These are phyloP conservation scores for Drosophila setifemur DNA, from an alignment of 1,140 invertebrate genomes.

Conservation along the genomic window DNA sequence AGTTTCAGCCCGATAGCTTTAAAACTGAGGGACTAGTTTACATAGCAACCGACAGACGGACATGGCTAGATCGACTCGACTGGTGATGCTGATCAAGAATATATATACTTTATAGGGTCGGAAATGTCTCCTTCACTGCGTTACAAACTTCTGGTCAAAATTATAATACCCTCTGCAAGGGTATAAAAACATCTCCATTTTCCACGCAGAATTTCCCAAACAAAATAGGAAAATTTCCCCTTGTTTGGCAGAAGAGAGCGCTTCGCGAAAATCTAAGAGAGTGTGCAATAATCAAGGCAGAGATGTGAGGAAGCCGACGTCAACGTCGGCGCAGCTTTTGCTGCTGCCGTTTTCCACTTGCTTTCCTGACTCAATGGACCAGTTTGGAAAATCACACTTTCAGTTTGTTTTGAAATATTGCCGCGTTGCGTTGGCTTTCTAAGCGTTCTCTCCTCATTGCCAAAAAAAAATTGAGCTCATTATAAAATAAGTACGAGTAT, in stretches of 20 bases:
- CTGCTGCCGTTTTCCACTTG: slow-evolving; percentile 60
- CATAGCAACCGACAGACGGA: no score
- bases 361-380: slow-evolving; percentile 68
- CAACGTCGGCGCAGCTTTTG: slow-evolving; percentile 14
- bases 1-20: no score
- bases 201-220: slow-evolving; percentile 62
- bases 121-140: no score
- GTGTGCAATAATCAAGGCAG: slow-evolving; percentile 11
- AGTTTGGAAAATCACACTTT: slow-evolving; percentile 76
- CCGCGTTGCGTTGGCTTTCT: slow-evolving; percentile 56
- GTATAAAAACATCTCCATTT: no score
- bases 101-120: no score
- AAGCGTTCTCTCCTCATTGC: not conserved
- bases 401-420: slow-evolving; percentile 80
- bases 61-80: no score
- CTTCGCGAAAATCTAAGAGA: not conserved
- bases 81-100: no score
- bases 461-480: not conserved
- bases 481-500: not conserved
- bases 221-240: slow-evolving; percentile 66
- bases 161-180: no score
- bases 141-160: no score
- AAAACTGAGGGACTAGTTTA: no score
- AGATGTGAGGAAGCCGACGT: slow-evolving; percentile 6
- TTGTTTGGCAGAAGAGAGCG: slow-evolving; percentile 46